Conservation (phyloP, 2,113 vertebrate species). For the Callipepla californica region DNA sequence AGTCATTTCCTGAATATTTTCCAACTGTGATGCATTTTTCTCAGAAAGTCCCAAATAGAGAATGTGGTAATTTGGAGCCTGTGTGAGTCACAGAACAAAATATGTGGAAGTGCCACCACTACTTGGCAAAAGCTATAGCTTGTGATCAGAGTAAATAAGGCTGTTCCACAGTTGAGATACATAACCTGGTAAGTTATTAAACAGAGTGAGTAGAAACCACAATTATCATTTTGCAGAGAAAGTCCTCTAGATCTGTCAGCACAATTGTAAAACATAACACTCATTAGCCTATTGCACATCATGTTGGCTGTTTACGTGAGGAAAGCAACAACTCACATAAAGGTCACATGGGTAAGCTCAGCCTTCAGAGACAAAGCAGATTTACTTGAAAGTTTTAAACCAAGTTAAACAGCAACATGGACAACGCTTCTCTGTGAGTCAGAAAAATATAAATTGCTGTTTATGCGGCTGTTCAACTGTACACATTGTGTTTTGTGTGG, state of each 20-base stretch:
- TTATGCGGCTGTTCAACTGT: not conserved
- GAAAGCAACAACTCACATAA: not conserved
- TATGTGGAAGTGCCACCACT: not conserved
- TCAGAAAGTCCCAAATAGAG: slow-evolving; percentile 23
- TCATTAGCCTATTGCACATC: slow-evolving; percentile 42
- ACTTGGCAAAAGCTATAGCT: slow-evolving; percentile 42
- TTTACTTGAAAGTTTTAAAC: slow-evolving; percentile 10
- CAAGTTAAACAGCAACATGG: not conserved
- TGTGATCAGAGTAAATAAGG: slow-evolving; percentile 45
- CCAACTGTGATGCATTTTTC: not conserved
- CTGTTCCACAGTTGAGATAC: slow-evolving; percentile 31
- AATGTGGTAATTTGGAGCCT: not conserved
- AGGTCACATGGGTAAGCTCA: slow-evolving; percentile 8
- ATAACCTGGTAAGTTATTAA: slow-evolving; percentile 48
- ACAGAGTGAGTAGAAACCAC: not conserved
- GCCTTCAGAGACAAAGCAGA: not conserved
- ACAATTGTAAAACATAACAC: slow-evolving; percentile 31
- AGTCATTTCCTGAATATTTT: not conserved
- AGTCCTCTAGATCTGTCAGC: slow-evolving; percentile 31
- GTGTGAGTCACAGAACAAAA: slow-evolving; percentile 20
- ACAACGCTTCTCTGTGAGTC: not conserved
- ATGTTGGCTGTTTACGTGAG: not conserved
- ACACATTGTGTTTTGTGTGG: not conserved
- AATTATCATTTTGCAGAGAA: slow-evolving; percentile 45
- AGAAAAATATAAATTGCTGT: slow-evolving; percentile 2